Evolutionary conservation across 2,113 vertebrate genomes (phyloP).

Genomic region (Stegostoma tigrinum): DNA sequence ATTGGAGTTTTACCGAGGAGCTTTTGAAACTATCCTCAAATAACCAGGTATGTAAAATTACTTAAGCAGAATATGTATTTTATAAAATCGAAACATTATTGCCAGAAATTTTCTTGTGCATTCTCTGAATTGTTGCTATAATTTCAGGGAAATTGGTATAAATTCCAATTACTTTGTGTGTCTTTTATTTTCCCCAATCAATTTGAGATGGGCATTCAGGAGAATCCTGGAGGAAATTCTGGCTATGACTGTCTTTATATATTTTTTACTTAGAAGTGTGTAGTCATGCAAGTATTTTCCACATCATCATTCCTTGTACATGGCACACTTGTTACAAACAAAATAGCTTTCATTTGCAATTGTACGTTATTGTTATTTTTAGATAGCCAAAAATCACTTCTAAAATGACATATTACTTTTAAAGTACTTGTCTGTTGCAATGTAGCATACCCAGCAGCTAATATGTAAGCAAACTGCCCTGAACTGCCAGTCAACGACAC

Average conservation of each 20-base stretch:
- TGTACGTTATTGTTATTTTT: background rate
- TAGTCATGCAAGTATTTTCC: background rate
- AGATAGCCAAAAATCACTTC: background rate
- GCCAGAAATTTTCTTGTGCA: background rate
- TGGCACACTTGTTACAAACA: background rate
- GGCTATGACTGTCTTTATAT: background rate
- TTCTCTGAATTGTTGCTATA: background rate
- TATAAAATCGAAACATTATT: background rate
- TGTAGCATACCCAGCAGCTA: background rate
- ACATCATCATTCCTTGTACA: background rate
- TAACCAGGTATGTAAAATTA: constrained; percentile 61
- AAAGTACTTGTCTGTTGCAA: background rate
- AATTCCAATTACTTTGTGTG: background rate
- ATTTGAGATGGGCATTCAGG: background rate
- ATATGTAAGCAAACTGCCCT: background rate
- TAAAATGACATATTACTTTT: background rate
- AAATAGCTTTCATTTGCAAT: background rate
- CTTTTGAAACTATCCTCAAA: constrained; percentile 71
- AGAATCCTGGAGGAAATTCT: background rate
- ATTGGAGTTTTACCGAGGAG: constrained; percentile 80
- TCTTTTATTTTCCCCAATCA: background rate
- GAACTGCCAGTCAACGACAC: background rate
- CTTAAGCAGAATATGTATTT: background rate
- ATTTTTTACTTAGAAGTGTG: background rate
- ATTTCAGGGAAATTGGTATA: background rate